phyloP scores from a whole-genome alignment of 2,113 vertebrate species.

The Trogon melanurus region DNA sequence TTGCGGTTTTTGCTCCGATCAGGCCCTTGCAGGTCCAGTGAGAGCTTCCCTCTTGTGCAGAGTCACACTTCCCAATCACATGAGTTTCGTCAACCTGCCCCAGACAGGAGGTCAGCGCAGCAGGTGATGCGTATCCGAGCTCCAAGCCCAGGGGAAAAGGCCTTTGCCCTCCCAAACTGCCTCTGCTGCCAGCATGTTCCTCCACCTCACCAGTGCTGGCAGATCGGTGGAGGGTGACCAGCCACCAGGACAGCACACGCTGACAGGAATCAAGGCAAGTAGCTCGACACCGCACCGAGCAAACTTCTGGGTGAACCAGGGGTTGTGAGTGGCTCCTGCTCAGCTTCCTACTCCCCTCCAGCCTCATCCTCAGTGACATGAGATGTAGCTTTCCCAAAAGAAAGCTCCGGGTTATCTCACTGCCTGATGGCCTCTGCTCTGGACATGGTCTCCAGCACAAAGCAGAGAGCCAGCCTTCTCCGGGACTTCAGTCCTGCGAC shows the following conservation, averaged over 20 bases:
- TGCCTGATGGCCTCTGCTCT: not conserved
- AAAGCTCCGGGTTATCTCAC: not conserved
- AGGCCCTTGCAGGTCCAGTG: accelerated
- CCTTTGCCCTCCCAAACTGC: not conserved
- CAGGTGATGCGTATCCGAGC: not conserved
- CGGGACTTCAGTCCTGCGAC: not conserved
- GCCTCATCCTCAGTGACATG: not conserved
- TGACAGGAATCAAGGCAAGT: not conserved
- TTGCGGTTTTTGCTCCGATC: accelerated
- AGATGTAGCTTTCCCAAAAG: not conserved
- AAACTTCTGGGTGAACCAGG: not conserved
- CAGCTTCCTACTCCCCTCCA: not conserved
- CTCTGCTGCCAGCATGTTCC: not conserved
- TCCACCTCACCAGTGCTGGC: not conserved
- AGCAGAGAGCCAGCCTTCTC: not conserved
- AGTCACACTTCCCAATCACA: not conserved
- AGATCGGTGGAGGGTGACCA: not conserved
- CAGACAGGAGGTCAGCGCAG: not conserved
- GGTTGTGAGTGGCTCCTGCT: not conserved
- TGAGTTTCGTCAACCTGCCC: not conserved
- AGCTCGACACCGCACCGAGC: not conserved
- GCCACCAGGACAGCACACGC: accelerated
- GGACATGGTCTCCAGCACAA: not conserved
- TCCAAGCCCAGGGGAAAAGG: not conserved
- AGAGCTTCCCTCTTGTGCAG: not conserved